Evolutionary conservation across 30 jellyfish, hydroid and myxozoan genomes (phyloP).

Genomic region (Pelagia noctiluca): DNA sequence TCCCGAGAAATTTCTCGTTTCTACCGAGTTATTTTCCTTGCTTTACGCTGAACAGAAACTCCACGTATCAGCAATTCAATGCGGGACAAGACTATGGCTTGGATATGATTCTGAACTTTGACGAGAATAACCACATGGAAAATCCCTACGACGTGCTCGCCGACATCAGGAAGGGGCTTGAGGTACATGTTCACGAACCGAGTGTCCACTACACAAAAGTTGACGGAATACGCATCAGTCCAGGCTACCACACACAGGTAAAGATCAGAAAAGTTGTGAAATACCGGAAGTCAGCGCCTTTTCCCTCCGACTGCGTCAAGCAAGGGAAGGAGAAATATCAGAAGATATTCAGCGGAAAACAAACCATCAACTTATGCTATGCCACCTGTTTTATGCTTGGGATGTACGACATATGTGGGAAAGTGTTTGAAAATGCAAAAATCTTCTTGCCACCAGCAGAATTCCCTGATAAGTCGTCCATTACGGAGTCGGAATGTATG

Average conservation of each 20-base stretch:
- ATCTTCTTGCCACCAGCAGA: not conserved
- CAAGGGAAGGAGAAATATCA: not conserved
- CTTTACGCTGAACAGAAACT: constrained; percentile 22
- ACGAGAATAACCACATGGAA: not conserved
- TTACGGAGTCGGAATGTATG: no score
- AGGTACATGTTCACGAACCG: constrained; percentile 23
- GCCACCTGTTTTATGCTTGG: not conserved
- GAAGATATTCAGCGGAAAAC: constrained; percentile 23
- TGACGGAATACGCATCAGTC: not conserved
- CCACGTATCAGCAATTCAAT: not conserved
- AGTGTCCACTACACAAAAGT: not conserved
- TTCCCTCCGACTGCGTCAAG: constrained; percentile 27
- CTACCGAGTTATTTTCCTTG: constrained; percentile 40
- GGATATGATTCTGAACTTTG: constrained; percentile 12
- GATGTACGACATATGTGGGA: constrained; percentile 5
- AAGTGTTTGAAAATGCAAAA: not conserved
- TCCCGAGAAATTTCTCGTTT: constrained; percentile 38
- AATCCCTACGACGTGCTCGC: not conserved
- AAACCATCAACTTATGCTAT: not conserved
- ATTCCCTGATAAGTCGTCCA: no score
- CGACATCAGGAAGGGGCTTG: constrained; percentile 16
- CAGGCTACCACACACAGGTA: constrained; percentile 49
- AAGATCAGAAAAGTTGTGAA: not conserved
- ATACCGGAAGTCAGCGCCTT: constrained; percentile 31
- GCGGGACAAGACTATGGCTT: constrained; percentile 20